These are phyloP conservation scores for Horisme vitalbata DNA, from an alignment of 2,888 invertebrate species.

Conservation along the genomic window DNA sequence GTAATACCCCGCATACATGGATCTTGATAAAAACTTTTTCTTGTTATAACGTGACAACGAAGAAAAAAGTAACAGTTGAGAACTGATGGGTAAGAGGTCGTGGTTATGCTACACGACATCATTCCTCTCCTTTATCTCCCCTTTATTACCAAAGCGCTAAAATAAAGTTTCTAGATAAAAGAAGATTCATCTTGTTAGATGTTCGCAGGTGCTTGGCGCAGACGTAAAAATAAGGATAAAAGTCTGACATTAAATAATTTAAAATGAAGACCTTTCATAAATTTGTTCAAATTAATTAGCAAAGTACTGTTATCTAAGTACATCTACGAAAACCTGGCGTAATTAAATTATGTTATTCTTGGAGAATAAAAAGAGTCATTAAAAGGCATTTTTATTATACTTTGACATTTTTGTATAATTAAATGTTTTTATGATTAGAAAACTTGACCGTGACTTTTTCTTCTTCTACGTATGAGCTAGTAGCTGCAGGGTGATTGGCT, in stretches of 20 bases:
- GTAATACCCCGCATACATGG: not conserved
- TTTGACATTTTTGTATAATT: not conserved
- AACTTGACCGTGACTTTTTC: no score
- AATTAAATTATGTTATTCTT: conserved; percentile 23
- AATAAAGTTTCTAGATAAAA: conserved; percentile 7
- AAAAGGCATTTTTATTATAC: conserved; percentile 17
- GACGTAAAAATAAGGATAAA: not conserved
- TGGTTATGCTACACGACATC: conserved; percentile 21
- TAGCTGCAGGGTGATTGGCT: no score
- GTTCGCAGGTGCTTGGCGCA: conserved; percentile 11
- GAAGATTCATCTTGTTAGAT: conserved; percentile 14
- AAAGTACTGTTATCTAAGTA: not conserved
- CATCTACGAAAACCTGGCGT: conserved; percentile 13
- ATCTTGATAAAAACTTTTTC: conserved; percentile 25
- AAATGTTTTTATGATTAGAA: no score
- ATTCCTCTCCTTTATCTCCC: conserved; percentile 15
- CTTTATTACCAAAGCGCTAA: conserved; percentile 10
- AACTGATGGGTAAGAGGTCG: conserved; percentile 19
- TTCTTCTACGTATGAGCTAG: no score
- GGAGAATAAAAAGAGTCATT: conserved; percentile 24
- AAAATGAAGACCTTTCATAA: conserved; percentile 3
- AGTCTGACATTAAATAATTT: not conserved
- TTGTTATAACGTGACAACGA: conserved; percentile 16
- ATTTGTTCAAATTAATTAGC: conserved; percentile 3
- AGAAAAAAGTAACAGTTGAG: conserved; percentile 26